Conservation (phyloP, 2,797 vertebrate genomes). For the Pteronotus mesoamericanus region DNA sequence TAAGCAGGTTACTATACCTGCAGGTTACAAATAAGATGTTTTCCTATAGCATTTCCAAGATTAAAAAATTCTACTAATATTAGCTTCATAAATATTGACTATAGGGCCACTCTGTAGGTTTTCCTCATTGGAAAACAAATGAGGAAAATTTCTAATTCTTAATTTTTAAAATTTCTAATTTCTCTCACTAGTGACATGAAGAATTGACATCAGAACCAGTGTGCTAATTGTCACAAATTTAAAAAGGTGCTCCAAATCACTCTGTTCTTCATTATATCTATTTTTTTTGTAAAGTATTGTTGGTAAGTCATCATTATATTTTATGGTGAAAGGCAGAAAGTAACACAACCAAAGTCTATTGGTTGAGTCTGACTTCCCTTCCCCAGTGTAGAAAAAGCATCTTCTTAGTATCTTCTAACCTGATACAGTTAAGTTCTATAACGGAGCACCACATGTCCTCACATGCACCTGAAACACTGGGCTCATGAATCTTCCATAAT, state of each 20-base stretch:
- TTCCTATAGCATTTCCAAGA: background rate
- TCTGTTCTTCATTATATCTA: background rate
- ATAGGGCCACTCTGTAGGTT: accelerated
- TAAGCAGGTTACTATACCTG: too few relatives aligned
- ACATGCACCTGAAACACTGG: accelerated
- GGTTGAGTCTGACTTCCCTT: too few relatives aligned
- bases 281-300: background rate
- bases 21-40: background rate
- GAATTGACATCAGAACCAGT: accelerated
- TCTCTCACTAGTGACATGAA: background rate
- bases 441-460: accelerated
- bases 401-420: too few relatives aligned
- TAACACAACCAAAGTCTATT: background rate
- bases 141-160: too few relatives aligned
- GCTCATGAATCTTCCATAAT: accelerated
- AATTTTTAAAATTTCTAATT: background rate
- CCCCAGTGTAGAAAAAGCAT: accelerated
- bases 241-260: accelerated
- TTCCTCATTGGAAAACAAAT: background rate
- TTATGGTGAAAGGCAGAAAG: background rate
- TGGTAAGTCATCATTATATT: background rate
- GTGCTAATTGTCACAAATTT: background rate
- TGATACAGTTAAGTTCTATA: background rate
- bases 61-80: background rate
- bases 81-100: background rate